Conservation (phyloP, 2,113 vertebrate species). For the Lophochroa leadbeateri region DNA sequence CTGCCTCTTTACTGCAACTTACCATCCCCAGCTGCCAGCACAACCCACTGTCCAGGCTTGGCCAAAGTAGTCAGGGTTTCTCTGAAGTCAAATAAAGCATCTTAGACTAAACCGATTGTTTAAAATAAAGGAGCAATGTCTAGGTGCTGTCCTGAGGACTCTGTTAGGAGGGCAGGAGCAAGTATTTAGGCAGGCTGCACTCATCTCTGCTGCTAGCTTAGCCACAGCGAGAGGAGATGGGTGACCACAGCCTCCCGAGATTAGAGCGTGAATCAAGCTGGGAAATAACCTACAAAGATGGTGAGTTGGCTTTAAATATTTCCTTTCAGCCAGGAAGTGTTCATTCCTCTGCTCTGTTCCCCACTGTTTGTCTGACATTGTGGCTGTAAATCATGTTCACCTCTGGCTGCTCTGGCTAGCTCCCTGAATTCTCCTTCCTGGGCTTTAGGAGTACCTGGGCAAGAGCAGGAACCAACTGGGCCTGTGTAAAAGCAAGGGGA, state of each 20-base stretch:
- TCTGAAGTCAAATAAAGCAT: not conserved
- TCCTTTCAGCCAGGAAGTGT: not conserved
- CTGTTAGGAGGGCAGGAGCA: not conserved
- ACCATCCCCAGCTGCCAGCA: not conserved
- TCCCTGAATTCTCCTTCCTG: not conserved
- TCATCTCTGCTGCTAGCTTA: not conserved
- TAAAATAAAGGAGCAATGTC: not conserved
- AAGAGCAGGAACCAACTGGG: not conserved
- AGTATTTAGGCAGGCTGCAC: not conserved
- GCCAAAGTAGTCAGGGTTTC: not conserved
- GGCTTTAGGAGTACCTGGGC: not conserved
- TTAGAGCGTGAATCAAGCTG: not conserved
- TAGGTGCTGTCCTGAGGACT: not conserved
- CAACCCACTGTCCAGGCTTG: not conserved
- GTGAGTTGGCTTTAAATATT: not conserved
- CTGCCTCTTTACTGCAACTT: not conserved
- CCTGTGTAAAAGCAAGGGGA: not conserved
- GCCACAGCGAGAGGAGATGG: not conserved
- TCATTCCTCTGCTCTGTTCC: not conserved
- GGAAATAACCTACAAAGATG: not conserved
- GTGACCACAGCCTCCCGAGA: slow-evolving; percentile 10
- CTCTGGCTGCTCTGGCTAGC: not conserved
- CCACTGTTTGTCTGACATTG: too few species aligned
- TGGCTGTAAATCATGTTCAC: not conserved
- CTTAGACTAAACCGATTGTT: not conserved